Evolutionary conservation across 1,140 invertebrate species (phyloP).

Genomic region (Sycophila sp.): DNA sequence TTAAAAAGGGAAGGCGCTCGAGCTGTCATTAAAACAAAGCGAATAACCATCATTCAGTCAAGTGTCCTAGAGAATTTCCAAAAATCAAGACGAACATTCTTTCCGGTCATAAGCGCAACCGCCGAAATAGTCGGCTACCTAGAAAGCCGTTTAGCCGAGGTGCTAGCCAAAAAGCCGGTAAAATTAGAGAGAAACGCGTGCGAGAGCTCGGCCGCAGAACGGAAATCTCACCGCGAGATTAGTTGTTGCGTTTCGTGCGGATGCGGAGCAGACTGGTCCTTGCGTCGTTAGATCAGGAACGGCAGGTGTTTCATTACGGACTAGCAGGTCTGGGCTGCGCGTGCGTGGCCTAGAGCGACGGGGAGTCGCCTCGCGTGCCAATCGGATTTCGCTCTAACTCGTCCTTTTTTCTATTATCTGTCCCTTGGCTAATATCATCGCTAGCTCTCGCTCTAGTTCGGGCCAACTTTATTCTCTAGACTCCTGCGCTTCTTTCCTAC

Average conservation of each 20-base stretch:
- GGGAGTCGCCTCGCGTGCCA: conserved; percentile 42
- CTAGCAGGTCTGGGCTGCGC: conserved; percentile 5
- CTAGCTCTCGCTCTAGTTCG: neutral
- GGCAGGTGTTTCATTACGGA: conserved; percentile 47
- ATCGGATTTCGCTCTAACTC: conserved; percentile 20
- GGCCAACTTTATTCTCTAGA: conserved; percentile 1
- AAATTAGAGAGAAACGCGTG: neutral
- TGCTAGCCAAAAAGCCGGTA: no score
- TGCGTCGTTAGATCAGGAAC: conserved; percentile 6
- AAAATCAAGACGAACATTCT: conserved; percentile 19
- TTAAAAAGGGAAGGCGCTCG: neutral
- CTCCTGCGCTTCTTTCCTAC: conserved; percentile 32
- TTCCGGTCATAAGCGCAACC: neutral
- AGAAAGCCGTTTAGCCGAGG: conserved; percentile 11
- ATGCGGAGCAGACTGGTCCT: conserved; percentile 3
- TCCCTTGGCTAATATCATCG: no score
- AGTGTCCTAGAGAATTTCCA: neutral
- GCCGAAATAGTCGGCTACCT: neutral
- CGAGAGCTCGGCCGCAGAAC: neutral
- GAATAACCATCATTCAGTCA: neutral
- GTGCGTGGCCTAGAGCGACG: neutral
- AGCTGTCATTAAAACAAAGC: neutral
- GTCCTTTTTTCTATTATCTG: conserved; percentile 1
- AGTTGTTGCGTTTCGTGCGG: conserved; percentile 9
- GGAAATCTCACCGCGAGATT: conserved; percentile 9